These are phyloP conservation scores for Paramisgurnus dabryanus DNA, from an alignment of 2,113 vertebrate genomes.

Conservation along the genomic window DNA sequence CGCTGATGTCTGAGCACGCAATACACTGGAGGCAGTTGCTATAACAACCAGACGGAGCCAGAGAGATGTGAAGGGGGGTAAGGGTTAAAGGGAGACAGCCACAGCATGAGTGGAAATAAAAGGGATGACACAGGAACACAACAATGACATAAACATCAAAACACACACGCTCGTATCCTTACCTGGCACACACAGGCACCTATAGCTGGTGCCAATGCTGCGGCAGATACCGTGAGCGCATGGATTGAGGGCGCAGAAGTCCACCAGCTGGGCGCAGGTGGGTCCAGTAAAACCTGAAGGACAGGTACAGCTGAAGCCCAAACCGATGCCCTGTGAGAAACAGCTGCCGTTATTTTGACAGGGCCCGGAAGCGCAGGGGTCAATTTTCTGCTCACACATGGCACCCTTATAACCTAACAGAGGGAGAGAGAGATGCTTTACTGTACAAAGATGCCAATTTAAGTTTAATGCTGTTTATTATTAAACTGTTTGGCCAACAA, in stretches of 20 bases:
- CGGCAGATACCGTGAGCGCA: conserved; percentile 94
- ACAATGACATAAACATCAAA: neutral
- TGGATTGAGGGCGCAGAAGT: conserved; percentile 95
- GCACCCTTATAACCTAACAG: conserved; percentile 83
- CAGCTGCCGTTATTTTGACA: conserved; percentile 96
- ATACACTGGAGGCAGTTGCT: conserved; percentile 54
- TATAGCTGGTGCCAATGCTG: conserved; percentile 93
- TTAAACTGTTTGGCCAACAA: too few relatives aligned
- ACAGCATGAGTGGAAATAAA: neutral
- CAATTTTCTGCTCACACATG: conserved; percentile 86
- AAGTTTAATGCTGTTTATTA: too few relatives aligned
- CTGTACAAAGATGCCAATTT: neutral
- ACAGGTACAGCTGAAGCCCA: conserved; percentile 86
- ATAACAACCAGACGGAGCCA: conserved; percentile 65
- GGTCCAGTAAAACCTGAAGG: conserved; percentile 90
- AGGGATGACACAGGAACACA: neutral
- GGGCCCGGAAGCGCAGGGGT: conserved; percentile 85
- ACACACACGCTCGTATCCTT: conserved; percentile 25
- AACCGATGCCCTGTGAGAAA: conserved; percentile 71
- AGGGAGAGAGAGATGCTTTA: neutral
- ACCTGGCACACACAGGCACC: conserved; percentile 96
- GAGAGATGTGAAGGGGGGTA: conserved; percentile 33
- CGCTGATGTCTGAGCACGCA: conserved; percentile 43
- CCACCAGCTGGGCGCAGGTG: conserved; percentile 86
- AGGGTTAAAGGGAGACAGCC: conserved; percentile 24